A percentile compares a stretch with the other conserved stretches of the same genome.
These are phyloP conservation scores for Brachirus orientalis DNA, from an alignment of 2,113 vertebrate species.

Conservation along the genomic window DNA sequence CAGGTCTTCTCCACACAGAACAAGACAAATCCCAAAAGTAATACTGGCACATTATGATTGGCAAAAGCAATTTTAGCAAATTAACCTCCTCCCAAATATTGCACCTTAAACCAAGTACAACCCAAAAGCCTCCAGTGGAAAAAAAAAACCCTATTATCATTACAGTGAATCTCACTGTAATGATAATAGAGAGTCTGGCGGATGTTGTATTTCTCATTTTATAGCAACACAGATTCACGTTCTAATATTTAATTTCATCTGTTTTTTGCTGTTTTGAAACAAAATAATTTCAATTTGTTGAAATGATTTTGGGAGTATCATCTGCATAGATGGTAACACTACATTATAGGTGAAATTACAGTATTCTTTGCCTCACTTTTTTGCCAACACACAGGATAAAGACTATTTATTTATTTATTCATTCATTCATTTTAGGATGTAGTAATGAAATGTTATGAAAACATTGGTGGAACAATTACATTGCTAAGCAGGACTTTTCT, in stretches of 20 bases:
- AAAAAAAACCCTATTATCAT: too few species aligned
- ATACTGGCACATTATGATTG: too few species aligned
- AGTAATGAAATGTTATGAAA: not conserved
- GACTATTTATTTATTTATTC: not conserved
- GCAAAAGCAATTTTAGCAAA: too few species aligned
- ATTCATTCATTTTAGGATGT: not conserved
- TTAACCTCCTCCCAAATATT: too few species aligned
- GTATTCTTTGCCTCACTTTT: too few species aligned
- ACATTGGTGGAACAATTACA: not conserved
- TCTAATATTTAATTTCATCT: not conserved
- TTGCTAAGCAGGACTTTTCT: not conserved
- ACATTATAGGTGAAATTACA: not conserved
- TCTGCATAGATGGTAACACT: slow-evolving; percentile 25
- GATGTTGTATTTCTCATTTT: not conserved
- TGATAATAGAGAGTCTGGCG: too few species aligned
- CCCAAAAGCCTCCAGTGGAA: too few species aligned
- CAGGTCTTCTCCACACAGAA: not conserved
- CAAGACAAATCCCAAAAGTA: too few species aligned
- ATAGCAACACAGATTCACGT: not conserved
- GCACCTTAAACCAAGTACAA: too few species aligned
- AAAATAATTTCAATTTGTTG: too few species aligned
- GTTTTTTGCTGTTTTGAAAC: not conserved
- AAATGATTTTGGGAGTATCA: slow-evolving; percentile 10
- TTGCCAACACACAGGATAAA: too few species aligned
- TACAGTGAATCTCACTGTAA: too few species aligned